phyloP scores from a whole-genome alignment of 2,888 invertebrate species.

The Dryadula phaetusa region DNA sequence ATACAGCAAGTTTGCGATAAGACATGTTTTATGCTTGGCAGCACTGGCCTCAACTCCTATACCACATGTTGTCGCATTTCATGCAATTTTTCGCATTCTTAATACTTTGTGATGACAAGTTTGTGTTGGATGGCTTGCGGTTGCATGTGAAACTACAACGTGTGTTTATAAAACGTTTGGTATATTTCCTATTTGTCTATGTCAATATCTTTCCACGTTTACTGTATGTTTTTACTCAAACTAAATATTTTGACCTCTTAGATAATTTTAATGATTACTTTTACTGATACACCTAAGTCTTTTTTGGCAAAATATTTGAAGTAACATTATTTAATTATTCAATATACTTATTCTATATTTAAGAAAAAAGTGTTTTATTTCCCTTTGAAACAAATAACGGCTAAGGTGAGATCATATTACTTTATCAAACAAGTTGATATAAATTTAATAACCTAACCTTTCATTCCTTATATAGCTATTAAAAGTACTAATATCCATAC shows the following conservation, averaged over 20 bases:
- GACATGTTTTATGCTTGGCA: constrained; percentile 7
- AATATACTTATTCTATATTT: constrained; percentile 84
- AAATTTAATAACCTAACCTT: no score
- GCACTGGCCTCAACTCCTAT: constrained; percentile 33
- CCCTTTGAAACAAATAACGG: background rate
- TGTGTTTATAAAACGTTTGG: constrained; percentile 52
- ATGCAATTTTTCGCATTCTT: constrained; percentile 50
- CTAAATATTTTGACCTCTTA: constrained; percentile 77
- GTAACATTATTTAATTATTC: constrained; percentile 84
- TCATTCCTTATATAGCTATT: no score
- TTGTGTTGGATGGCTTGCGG: constrained; percentile 46
- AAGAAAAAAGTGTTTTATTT: constrained; percentile 75
- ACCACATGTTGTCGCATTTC: constrained; percentile 58
- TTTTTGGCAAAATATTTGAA: constrained; percentile 83
- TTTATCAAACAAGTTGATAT: no score
- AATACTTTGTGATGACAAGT: constrained; percentile 77
- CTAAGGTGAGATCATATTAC: no score
- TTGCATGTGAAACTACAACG: constrained; percentile 59
- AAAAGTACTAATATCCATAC: no score
- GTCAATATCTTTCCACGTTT: constrained; percentile 61
- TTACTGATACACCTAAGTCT: constrained; percentile 82
- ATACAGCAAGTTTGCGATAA: background rate
- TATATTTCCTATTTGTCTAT: constrained; percentile 58
- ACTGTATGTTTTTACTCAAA: constrained; percentile 70
- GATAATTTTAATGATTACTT: constrained; percentile 80